These are phyloP conservation scores for Drosophila obscura DNA, from an alignment of 1,140 invertebrate genomes.

Conservation along the genomic window DNA sequence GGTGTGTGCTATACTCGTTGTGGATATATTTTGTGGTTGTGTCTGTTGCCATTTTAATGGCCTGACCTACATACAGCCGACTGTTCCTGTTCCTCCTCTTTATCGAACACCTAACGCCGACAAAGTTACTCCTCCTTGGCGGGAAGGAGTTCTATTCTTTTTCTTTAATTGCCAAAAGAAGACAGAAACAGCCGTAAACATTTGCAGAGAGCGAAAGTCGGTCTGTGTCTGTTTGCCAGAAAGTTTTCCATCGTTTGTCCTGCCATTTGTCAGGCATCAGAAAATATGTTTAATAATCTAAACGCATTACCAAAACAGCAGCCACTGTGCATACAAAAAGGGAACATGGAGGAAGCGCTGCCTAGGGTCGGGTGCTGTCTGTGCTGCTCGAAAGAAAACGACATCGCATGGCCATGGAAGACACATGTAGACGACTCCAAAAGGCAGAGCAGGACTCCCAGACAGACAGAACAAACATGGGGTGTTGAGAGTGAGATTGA, in stretches of 20 bases:
- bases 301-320: conserved; percentile 70
- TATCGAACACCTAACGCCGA: conserved; percentile 68
- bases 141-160: neutral
- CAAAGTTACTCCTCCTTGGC: conserved; percentile 17
- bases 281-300: conserved; percentile 81
- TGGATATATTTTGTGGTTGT: conserved; percentile 12
- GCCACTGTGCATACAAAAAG: conserved; percentile 55
- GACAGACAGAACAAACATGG: conserved; percentile 52
- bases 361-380: neutral
- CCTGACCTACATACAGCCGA: conserved; percentile 65
- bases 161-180: conserved; percentile 48
- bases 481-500: conserved; percentile 26
- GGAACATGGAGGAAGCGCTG: conserved; percentile 10
- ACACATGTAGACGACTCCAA: conserved; percentile 56
- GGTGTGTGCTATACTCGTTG: conserved; percentile 34
- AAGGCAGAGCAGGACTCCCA: conserved; percentile 34
- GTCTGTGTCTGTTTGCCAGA: neutral
- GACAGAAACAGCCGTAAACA: conserved; percentile 13
- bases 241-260: conserved; percentile 30
- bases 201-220: conserved; percentile 5
- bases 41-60: conserved; percentile 69
- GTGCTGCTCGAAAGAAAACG: conserved; percentile 24
- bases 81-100: conserved; percentile 26
- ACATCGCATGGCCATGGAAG: conserved; percentile 24
- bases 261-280: conserved; percentile 59